Base-by-base conservation (phyloP, 2,113 vertebrate genomes). In the Alexandromys fortis region DNA sequence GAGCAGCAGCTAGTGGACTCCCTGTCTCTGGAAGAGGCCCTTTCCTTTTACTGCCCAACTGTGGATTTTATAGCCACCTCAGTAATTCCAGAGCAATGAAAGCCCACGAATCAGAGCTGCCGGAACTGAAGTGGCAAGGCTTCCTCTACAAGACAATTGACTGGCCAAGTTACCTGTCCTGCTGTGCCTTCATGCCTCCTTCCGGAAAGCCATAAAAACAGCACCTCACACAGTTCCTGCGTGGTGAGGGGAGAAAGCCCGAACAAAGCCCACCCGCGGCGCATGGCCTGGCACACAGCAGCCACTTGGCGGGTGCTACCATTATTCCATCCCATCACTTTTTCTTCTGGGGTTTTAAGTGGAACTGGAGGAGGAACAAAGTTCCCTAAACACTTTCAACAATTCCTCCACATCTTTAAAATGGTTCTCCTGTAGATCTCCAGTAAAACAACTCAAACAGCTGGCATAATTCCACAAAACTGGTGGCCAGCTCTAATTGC, bases 401-500 rank as follows among this genome's bases (percentile, higher is more conserved):
- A 88, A 93, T 96, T 86, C 86, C 78, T 94, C 76, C 47, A 13
- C 8, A 49, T 68, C 67, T 77, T 96, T 88, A 86, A 95, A 92
- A 93, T 75, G 91, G 96, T 75, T 90, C 47, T 89, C 90, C 87
- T 90, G 49, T 77, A 79, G 26, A 13, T 67, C 68, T 68, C 19
- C 35, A 96, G 38, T 35, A 81, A 96, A 96, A 95, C 89, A 91
- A 86, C 76, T 55, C 35, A 94, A 97, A 82, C 58, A 8, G 52
- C 73, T 86, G 30, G 38, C 11, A 24, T 82, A 82, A 97, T 89
- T 24, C 92, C 47, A 89, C 22, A 58, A 93, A 89, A 95, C 78
- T 83, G 76, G 88, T 10, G 87, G 97, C 35, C 5, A 93, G n/a
- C 95, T 97, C 86, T 90, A 97, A 97, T 61, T 0, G 3, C 72